Base-by-base conservation (phyloP, 1,140 invertebrate genomes). In the Caenorhabditis briggsae region DNA sequence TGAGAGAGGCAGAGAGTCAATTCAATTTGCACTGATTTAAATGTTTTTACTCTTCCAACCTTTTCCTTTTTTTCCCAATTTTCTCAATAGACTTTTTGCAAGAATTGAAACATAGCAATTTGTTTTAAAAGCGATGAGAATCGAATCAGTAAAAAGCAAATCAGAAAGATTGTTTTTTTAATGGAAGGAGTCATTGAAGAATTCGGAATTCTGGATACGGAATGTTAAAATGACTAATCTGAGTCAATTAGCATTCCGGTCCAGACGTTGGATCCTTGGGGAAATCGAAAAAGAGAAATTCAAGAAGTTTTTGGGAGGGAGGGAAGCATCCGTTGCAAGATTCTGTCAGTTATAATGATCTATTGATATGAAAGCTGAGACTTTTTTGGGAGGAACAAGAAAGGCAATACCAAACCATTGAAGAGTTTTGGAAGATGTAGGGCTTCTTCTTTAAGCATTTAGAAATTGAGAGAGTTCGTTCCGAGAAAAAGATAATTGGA, bases 11-110 rank as follows among this genome's bases (percentile, higher is more conserved):
- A n/a, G 70, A 41, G 53, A 78, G 46, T 78, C 70, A 78, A 78
- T 78, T 46, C 70, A 78, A 78, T 78, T 78, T 78, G 70, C 70
- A 78, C 70, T 50, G 70, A 78, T 78, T 78, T 78, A 78, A 78
- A 78, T 50, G 70, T 78, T 78, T 78, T 18, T 70, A 18, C 41
- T 20, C 46, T n/a, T 53, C 46, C 20, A n/a, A 11, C 70, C 16
- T 50, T 23, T 23, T 48, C 2, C 46, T 46, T 7, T 46, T 48
- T 46, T 70, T 61, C 25, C 14, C 59, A 61, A 61, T 61, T 61
- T 23, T 61, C 59, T 61, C 59, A 61, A 61, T 61, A 23, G 59
- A 61, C 25, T 61, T 61, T 61, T 23, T 25, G 50, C 50, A 53
- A 14, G 23, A 25, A 61, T 23, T 61, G 59, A 61, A 61, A 61